phyloP scores from a whole-genome alignment of 2,888 invertebrate species.

The Clistopyga incitator region DNA sequence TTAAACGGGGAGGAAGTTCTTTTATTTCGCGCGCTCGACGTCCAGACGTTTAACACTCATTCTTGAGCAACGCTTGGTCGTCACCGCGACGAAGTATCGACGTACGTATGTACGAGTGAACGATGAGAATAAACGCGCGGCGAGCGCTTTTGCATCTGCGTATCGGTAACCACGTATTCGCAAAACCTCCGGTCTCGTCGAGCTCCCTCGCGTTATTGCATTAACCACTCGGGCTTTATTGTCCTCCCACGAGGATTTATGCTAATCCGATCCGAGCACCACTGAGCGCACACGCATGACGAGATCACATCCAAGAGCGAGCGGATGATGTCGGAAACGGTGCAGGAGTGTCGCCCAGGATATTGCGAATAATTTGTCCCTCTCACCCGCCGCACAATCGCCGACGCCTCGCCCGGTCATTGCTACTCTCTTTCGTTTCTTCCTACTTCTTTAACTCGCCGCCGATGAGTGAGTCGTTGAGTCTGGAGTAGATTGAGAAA shows the following conservation, averaged over 20 bases:
- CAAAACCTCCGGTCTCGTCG: conserved; percentile 23
- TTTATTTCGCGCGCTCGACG: conserved; percentile 28
- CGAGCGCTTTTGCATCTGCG: background rate
- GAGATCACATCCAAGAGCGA: conserved; percentile 52
- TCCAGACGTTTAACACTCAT: background rate
- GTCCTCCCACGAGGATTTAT: conserved; percentile 81
- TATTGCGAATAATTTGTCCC: conserved; percentile 73
- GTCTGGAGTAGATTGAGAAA: no score
- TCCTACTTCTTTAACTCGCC: conserved; percentile 4
- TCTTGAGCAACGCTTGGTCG: conserved; percentile 43
- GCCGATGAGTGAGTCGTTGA: no score
- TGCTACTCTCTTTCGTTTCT: conserved; percentile 36
- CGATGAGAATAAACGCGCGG: conserved; percentile 39
- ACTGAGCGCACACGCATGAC: conserved; percentile 25
- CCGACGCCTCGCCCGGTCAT: conserved; percentile 50
- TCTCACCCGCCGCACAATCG: conserved; percentile 46
- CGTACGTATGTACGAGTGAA: conserved; percentile 20
- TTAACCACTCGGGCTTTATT: conserved; percentile 73
- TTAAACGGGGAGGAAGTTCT: conserved; percentile 64
- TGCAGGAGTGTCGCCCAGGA: conserved; percentile 68
- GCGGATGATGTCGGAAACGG: conserved; percentile 74
- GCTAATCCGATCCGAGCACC: conserved; percentile 75
- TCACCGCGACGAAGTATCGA: conserved; percentile 38
- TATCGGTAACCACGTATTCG: conserved; percentile 8
- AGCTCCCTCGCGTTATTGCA: conserved; percentile 55